phyloP scores from a whole-genome alignment of 2,113 vertebrate species.

The Pampusana beccarii region DNA sequence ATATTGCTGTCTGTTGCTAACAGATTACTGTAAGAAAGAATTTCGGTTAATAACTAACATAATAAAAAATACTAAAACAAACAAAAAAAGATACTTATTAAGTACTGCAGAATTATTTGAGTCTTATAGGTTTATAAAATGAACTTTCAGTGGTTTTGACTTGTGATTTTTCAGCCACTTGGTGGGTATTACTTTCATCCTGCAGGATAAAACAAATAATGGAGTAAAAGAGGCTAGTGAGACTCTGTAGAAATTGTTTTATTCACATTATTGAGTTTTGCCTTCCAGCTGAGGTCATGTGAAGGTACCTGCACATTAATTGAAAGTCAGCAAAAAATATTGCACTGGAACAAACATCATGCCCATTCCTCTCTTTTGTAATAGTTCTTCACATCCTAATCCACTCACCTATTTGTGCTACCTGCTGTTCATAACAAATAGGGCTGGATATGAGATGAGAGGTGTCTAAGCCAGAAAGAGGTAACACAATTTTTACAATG shows the following conservation, averaged over 20 bases:
- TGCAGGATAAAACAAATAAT: background rate
- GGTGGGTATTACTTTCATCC: background rate
- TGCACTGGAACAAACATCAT: background rate
- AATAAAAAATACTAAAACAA: background rate
- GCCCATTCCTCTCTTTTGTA: background rate
- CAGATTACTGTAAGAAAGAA: background rate
- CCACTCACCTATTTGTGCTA: background rate
- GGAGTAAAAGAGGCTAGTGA: background rate
- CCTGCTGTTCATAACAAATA: background rate
- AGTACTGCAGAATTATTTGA: background rate
- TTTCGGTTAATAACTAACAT: background rate
- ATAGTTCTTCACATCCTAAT: background rate
- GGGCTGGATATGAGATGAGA: background rate
- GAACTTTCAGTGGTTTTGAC: background rate
- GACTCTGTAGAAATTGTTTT: background rate
- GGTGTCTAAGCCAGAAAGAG: background rate
- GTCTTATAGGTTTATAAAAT: background rate
- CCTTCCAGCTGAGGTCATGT: background rate
- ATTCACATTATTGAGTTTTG: background rate
- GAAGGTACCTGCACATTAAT: background rate
- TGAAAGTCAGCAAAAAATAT: background rate
- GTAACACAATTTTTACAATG: background rate
- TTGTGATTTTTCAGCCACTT: background rate
- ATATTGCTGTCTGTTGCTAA: background rate
- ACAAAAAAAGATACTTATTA: background rate